Conservation (phyloP, 2,797 vertebrate species). For the Dromococcyx pavoninus region DNA sequence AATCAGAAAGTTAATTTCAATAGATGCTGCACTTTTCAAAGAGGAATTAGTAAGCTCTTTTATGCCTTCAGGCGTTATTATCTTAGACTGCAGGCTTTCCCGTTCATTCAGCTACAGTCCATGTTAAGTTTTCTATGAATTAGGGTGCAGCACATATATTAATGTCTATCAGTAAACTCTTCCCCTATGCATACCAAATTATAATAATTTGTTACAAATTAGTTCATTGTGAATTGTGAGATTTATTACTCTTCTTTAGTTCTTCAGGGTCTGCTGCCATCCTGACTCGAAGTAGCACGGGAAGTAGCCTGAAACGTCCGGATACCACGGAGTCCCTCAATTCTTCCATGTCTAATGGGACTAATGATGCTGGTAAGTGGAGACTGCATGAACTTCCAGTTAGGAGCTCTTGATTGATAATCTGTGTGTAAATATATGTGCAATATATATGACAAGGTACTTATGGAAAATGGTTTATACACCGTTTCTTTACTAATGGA, state of each 20-base stretch:
- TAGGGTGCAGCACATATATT: background rate
- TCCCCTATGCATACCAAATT: background rate
- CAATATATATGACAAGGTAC: background rate
- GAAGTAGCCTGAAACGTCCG: constrained; percentile 87
- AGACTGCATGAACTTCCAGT: background rate
- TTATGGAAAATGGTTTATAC: background rate
- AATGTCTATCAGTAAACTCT: background rate
- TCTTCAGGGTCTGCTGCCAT: constrained; percentile 85
- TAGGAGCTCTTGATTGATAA: background rate
- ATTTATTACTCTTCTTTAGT: constrained; percentile 64
- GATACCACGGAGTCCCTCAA: constrained; percentile 94
- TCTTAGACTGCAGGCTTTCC: background rate
- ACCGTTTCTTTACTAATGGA: background rate
- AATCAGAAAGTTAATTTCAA: background rate
- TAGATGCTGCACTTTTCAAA: background rate
- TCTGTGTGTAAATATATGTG: background rate
- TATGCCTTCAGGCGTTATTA: background rate
- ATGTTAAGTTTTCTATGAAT: background rate
- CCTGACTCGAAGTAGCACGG: constrained; percentile 83
- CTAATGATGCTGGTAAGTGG: constrained; percentile 90
- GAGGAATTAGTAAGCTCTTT: background rate
- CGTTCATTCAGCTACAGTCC: background rate
- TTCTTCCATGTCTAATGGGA: constrained; percentile 97
- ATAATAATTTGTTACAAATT: background rate
- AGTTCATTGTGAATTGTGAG: background rate